Base-by-base conservation (phyloP, 1,140 invertebrate species). In the Choristoneura fumiferana region DNA sequence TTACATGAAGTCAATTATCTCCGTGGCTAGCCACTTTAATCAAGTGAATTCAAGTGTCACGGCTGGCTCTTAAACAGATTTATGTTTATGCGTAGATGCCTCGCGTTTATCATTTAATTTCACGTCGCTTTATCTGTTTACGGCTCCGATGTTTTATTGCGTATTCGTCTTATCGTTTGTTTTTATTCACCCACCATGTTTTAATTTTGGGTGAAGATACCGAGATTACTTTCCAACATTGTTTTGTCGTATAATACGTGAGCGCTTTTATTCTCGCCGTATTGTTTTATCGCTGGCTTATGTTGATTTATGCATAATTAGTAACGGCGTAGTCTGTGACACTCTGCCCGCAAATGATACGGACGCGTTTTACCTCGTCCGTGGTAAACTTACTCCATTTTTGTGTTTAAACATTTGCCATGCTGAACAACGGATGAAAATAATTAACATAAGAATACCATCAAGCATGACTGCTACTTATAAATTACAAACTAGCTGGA, bases 1-100 rank as follows among this genome's bases (percentile, higher is more conserved):
- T 49, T 49, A 22, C 43, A 49, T 49, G 43, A 18, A 49, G 43
- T 49, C 43, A 49, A 49, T 49, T 49, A 49, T 49, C 43, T 49
- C 17, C 5, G 43, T 29, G 43, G 43, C n/a, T 49, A 18, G 43
- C 43, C 43, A 49, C 43, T 49, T 49, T 45, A 43, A 49, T 49
- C 22, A 18, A 45, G 43, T 49, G 43, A 49, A 29, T 17, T 8
- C 43, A 49, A 49, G 43, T 49, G 43, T 49, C 43, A 17, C 43
- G 43, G 17, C 22, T 8, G 40, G n/a, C 40, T 15, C 18, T 15
- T 22, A 29, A 49, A 49, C 43, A 49, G 18, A 49, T 49, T 33
- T 49, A 49, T 29, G 22, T 29, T 29, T 18, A 33, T 29, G 43
- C 43, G 43, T 49, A 29, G 22, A 29, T 49, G 43, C 22, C 43